A percentile compares a stretch with the other conserved stretches of the same genome.
phyloP scores from a whole-genome alignment of 1,140 invertebrate species.

The Mercenaria mercenaria region DNA sequence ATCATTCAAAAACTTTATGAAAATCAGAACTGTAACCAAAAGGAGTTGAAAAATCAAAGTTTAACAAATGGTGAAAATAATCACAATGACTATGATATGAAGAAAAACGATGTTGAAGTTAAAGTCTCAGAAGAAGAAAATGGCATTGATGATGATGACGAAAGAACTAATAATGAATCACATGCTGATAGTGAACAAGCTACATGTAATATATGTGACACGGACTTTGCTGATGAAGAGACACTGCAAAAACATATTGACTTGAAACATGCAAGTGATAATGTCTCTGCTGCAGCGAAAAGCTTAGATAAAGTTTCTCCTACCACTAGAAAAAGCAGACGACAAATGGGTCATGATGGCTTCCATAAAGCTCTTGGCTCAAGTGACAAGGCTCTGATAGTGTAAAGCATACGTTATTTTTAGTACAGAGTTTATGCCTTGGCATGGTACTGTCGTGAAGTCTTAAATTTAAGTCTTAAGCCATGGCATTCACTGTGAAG shows the following conservation, averaged over 20 bases:
- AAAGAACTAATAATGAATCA: conserved; percentile 90
- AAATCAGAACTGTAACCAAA: conserved; percentile 57
- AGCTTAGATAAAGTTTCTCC: conserved; percentile 38
- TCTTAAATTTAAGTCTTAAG: neutral
- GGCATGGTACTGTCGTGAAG: neutral
- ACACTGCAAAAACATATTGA: neutral
- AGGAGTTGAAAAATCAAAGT: conserved; percentile 39
- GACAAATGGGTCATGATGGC: conserved; percentile 35
- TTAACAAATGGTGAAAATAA: conserved; percentile 57
- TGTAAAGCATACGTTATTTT: neutral
- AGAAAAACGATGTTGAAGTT: conserved; percentile 86
- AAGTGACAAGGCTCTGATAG: conserved; percentile 39
- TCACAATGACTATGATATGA: neutral
- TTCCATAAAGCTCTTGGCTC: conserved; percentile 25
- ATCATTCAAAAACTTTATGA: conserved; percentile 75
- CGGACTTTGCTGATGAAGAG: neutral
- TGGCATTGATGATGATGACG: conserved; percentile 93
- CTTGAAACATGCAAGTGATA: neutral
- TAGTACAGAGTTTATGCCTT: neutral
- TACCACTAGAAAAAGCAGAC: conserved; percentile 30
- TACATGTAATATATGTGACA: neutral
- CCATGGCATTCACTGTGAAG: neutral
- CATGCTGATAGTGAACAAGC: conserved; percentile 51
- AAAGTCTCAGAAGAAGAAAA: conserved; percentile 90
- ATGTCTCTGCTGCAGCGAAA: neutral